Percentiles rank a stretch among this genome's conserved stretches.
Evolutionary conservation across 2,888 invertebrate genomes (phyloP).

Genomic region (Chymomyza caudatula): DNA sequence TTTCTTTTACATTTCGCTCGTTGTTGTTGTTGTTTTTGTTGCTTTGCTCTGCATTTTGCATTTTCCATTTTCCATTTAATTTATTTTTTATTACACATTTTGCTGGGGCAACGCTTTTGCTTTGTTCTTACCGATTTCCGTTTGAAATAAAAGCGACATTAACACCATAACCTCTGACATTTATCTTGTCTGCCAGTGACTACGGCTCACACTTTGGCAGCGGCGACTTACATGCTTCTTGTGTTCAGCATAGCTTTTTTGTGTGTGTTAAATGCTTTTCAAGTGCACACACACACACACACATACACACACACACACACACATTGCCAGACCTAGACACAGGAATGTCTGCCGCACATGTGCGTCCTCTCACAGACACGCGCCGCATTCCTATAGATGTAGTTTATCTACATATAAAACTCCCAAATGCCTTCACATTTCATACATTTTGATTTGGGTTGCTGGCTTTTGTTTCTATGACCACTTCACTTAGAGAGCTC

Average conservation of each 20-base stretch:
- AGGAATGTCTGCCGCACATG: not conserved
- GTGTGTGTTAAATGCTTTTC: constrained; percentile 62
- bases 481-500: not conserved
- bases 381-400: constrained; percentile 24
- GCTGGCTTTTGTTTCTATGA: constrained; percentile 36
- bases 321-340: constrained; percentile 1
- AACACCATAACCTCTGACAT: constrained; percentile 72
- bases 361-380: not conserved
- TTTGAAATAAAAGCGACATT: constrained; percentile 72
- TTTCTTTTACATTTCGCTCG: constrained; percentile 22
- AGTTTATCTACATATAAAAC: not conserved
- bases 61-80: constrained; percentile 68
- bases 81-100: constrained; percentile 46
- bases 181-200: constrained; percentile 42
- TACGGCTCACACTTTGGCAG: not conserved
- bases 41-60: constrained; percentile 26
- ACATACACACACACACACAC: constrained; percentile 5
- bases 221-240: not conserved
- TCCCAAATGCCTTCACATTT: constrained; percentile 38
- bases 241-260: constrained; percentile 7
- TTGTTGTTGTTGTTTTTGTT: constrained; percentile 3
- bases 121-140: constrained; percentile 58
- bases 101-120: too few relatives aligned
- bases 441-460: constrained; percentile 49
- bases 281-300: constrained; percentile 52